These are phyloP conservation scores for Trachurus trachurus DNA, from an alignment of 2,797 vertebrate genomes.

Conservation along the genomic window DNA sequence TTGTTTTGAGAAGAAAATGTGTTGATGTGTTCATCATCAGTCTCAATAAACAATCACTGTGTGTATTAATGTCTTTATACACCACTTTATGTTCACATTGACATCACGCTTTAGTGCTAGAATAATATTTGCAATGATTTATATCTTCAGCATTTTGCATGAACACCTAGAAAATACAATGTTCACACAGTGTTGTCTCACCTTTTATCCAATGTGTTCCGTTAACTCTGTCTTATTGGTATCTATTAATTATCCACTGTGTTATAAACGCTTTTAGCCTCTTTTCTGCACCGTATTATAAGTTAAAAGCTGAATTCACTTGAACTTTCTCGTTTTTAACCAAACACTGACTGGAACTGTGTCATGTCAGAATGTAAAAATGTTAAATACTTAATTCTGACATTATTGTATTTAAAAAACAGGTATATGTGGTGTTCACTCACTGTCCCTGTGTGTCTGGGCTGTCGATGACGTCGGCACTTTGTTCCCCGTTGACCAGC, in stretches of 20 bases:
- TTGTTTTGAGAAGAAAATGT: not conserved
- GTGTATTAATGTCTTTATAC: not conserved
- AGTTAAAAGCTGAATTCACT: no score
- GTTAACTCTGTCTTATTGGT: not conserved
- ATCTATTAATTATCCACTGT: not conserved
- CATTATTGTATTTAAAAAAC: not conserved
- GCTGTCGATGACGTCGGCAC: constrained; percentile 90
- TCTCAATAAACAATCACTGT: not conserved
- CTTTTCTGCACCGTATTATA: not conserved
- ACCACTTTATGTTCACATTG: not conserved
- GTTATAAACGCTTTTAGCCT: not conserved
- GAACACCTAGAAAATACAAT: not conserved
- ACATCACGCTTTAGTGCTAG: not conserved
- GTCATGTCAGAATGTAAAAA: not conserved
- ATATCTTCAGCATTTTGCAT: not conserved
- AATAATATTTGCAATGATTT: not conserved
- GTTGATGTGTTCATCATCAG: not conserved
- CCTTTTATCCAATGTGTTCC: not conserved
- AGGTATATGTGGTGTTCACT: constrained; percentile 65
- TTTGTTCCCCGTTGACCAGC: constrained; percentile 91
- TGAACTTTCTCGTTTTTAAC: no score
- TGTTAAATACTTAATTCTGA: not conserved
- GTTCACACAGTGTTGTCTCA: not conserved
- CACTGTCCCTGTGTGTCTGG: constrained; percentile 92
- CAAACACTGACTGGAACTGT: not conserved